Evolutionary conservation across 2,888 invertebrate genomes (phyloP), one percentile per base, ranked within the genome.

Genomic region (Phanerotoma sp.): DNA sequence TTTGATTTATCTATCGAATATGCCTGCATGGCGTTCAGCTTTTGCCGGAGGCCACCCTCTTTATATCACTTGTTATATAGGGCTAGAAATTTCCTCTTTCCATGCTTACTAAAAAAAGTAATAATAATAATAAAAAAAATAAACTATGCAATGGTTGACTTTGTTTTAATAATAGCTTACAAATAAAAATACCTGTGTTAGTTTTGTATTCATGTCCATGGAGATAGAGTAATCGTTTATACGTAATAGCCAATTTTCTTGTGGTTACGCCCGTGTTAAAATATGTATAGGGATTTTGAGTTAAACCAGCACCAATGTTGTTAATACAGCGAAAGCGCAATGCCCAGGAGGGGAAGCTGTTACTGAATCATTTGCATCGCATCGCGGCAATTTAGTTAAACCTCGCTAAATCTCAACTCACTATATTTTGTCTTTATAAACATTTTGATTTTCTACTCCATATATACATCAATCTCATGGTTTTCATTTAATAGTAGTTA

Each of bases 1-100:
- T 74, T 69, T 75, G 75, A 76, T 76, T 75, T 75, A 76, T 74
- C 70, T 69, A 73, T 72, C 69, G 73, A 76, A 76, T 75, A 75
- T 75, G 75, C 74, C 75, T 70, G 67, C 65, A 67, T 62, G 60
- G 58, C 63, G 62, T 62, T 60, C 62, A 56, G 56, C 54, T 56
- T 57, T 57, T 49, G 57, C 56, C 56, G 44, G 50, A 52, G 49
- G 52, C 57, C 46, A 25, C 20, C 33, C 28, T 33, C 50, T 50
- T 51, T 50, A 47, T 40, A 44, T 44, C 40, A 49, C 54, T 35
- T 37, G 35, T 41, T 51, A 45, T 54, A 54, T 47, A 3, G 41
- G 21, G 28, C 13, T 37, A 38, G 35, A 9, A 5, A 16, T 30
- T 42, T 38, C 13, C 15, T 40, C 30, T 15, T 45, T 28, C 30